Evolutionary conservation across 2,797 vertebrate genomes (phyloP).

Genomic region (Limosa lapponica): DNA sequence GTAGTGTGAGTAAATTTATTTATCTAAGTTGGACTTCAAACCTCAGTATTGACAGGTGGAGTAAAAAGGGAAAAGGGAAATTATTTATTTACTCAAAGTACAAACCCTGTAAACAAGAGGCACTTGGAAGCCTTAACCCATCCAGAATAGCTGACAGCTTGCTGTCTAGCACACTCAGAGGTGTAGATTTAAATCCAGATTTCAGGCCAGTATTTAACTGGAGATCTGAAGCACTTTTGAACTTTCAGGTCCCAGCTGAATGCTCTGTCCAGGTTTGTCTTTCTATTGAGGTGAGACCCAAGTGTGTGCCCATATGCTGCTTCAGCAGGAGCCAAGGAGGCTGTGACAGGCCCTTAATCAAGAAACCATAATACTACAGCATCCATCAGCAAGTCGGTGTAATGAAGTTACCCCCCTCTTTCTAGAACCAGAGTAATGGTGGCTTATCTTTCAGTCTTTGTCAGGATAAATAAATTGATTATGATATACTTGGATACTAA

Average conservation of each 20-base stretch:
- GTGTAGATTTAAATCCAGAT: neutral
- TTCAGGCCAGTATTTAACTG: neutral
- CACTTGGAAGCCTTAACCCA: neutral
- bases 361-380: neutral
- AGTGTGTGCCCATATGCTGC: neutral
- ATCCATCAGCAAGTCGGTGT: neutral
- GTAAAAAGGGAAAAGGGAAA: neutral
- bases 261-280: neutral
- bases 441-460: neutral
- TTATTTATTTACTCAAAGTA: neutral
- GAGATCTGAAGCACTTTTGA: neutral
- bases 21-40: neutral
- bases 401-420: neutral
- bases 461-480: neutral
- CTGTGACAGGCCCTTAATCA: neutral
- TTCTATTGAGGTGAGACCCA: neutral
- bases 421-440: neutral
- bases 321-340: neutral
- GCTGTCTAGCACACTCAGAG: neutral
- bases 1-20: neutral
- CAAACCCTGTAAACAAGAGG: neutral
- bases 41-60: neutral
- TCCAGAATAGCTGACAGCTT: neutral
- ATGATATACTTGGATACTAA: neutral
- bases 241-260: neutral